These are phyloP conservation scores for Carposina sasakii DNA, from an alignment of 1,140 invertebrate species.

Conservation along the genomic window DNA sequence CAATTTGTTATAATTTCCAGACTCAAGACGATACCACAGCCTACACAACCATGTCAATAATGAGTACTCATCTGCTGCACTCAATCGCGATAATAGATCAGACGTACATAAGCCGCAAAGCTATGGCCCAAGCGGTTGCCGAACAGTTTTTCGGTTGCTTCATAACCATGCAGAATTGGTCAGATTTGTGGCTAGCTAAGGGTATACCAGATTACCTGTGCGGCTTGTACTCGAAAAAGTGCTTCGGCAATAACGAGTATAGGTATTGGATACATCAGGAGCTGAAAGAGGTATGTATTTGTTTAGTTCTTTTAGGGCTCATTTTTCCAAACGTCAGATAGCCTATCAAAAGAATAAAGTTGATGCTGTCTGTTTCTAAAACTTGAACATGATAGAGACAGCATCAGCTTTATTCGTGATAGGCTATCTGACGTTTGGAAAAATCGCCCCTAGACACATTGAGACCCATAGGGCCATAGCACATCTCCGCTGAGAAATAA, in stretches of 20 bases:
- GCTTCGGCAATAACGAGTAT: slow-evolving; percentile 99
- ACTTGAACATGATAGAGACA: too few species aligned
- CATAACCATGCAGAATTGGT: slow-evolving; percentile 97
- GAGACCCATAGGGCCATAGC: too few species aligned
- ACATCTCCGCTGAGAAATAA: too few species aligned
- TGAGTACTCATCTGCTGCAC: slow-evolving; percentile 93
- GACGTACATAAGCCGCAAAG: slow-evolving; percentile 89
- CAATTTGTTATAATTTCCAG: too few species aligned
- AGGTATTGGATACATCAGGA: slow-evolving; percentile 91
- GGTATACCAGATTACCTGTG: slow-evolving; percentile 95
- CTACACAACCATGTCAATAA: slow-evolving; percentile 95
- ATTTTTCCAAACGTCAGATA: too few species aligned
- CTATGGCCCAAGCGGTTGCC: slow-evolving; percentile 95
- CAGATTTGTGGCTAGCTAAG: slow-evolving; percentile 95
- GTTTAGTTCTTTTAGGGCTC: too few species aligned
- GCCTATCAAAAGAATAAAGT: too few species aligned
- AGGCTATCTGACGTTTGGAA: too few species aligned
- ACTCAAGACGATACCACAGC: slow-evolving; percentile 88
- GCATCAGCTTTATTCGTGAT: too few species aligned
- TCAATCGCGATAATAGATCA: slow-evolving; percentile 96
- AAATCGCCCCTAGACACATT: too few species aligned
- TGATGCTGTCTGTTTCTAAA: too few species aligned
- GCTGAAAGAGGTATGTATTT: slow-evolving; percentile 69
- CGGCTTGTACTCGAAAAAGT: slow-evolving; percentile 95
- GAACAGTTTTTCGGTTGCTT: slow-evolving; percentile 99